Base-by-base conservation (phyloP, 2,113 vertebrate genomes). In the Nibea albiflora region DNA sequence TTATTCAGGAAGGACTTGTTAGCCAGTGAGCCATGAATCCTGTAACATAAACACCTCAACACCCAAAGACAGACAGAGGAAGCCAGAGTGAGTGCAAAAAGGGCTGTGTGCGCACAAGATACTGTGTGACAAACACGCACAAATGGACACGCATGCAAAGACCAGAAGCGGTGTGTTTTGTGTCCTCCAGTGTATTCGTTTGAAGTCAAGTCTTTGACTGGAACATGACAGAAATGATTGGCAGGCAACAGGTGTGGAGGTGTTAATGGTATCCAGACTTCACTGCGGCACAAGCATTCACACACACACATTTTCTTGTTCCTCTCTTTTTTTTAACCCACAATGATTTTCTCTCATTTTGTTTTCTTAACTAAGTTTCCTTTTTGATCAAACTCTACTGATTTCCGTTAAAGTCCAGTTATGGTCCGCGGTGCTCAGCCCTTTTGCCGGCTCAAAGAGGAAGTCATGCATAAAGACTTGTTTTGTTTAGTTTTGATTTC, bases 251-350 rank as follows among this genome's bases (percentile, higher is more conserved):
- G 86, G 89, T 92, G 90, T 68, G 57, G 78, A 83, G 65, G 73
- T 76, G 66, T 70, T 87, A 87, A 93, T 89, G 52, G 58, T 42
- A 65, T 81, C 76, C 92, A 93, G 87, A 83, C 77, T 46, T 77
- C 42, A 65, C 50, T 54, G 72, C 73, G 28, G 47, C 61, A 62
- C 4, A 42, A 20, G n/a, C 67, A 35, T 57, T 71, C 35, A 44
- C 24, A 69, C 52, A 7, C 5, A 52, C 31, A 39, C 35, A 39
- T 10, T 49, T 61, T 66, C 9, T 28, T 4, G 44, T 11, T 28
- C 1, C 4, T 16, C 1, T 42, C 22, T 24, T 39, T 54, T 54
- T 31, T 60, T 60, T 22, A 46, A 56, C 26, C 8, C 4, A 20
- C 19, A 65, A 4, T 24, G 28, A 16, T 54, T 39, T 20, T 49